phyloP scores from a whole-genome alignment of 2,888 invertebrate genomes.

The Trypoxylon attenuatum region DNA sequence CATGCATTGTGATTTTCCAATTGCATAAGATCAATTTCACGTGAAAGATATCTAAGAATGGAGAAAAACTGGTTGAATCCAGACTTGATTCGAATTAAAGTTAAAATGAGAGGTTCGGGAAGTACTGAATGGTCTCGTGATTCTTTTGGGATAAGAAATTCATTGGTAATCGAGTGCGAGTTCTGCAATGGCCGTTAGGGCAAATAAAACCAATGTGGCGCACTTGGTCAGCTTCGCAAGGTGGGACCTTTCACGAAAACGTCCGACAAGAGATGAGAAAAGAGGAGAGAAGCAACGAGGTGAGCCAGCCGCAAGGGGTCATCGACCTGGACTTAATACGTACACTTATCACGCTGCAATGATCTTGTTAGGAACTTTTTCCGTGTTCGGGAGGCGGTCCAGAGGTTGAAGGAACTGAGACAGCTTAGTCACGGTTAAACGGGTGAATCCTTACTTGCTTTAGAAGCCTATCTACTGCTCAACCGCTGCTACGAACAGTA shows the following conservation, averaged over 20 bases:
- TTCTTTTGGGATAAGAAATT: conserved; percentile 12
- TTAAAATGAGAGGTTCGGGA: too few species aligned
- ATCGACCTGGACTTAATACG: conserved; percentile 57
- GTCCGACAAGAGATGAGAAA: too few species aligned
- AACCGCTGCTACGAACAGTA: not conserved
- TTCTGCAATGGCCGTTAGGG: conserved; percentile 14
- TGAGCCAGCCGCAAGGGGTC: too few species aligned
- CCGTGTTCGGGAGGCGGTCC: not conserved
- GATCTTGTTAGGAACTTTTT: conserved; percentile 59
- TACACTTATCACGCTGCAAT: conserved; percentile 60
- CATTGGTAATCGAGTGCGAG: conserved; percentile 24
- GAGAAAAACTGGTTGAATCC: too few species aligned
- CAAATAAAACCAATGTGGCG: conserved; percentile 43
- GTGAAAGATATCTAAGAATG: too few species aligned
- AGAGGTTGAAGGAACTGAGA: not conserved
- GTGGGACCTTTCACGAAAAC: too few species aligned
- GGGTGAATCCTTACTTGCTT: conserved; percentile 65
- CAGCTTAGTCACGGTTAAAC: conserved; percentile 55
- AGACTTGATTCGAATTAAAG: too few species aligned
- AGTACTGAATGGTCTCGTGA: too few species aligned
- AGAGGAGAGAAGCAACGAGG: too few species aligned
- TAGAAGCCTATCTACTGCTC: conserved; percentile 52
- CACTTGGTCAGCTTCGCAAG: conserved; percentile 46
- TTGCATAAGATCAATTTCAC: too few species aligned
- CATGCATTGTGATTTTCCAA: too few species aligned